Evolutionary conservation across 2,797 vertebrate species (phyloP).

Genomic region (Heliangelus exortis): DNA sequence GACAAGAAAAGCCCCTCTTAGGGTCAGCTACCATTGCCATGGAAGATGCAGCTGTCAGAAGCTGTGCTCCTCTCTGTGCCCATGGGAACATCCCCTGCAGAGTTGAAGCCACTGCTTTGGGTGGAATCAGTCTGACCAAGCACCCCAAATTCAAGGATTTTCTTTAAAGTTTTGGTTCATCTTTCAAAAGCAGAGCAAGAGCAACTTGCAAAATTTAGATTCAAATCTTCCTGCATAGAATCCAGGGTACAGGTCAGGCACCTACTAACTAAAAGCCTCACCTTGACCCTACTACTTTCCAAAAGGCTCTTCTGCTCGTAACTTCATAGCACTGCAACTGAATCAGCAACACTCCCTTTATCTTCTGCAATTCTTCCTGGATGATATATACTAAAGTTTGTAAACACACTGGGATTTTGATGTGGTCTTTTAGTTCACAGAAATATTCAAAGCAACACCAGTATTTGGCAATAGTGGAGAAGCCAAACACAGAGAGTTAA

Average conservation of each 20-base stretch:
- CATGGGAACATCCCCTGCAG: background rate
- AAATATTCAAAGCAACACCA: background rate
- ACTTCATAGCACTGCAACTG: background rate
- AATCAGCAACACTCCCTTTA: background rate
- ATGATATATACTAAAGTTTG: background rate
- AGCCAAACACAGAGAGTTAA: background rate
- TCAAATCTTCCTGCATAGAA: background rate
- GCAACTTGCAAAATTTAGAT: background rate
- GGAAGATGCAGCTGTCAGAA: background rate
- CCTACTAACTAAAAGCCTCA: background rate
- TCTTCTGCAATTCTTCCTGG: background rate
- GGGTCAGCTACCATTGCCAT: background rate
- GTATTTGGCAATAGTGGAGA: background rate
- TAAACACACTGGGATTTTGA: slow-evolving; percentile 4
- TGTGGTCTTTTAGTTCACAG: background rate
- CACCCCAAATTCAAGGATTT: background rate
- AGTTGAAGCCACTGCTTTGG: background rate
- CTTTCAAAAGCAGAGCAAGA: background rate
- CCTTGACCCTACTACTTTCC: background rate
- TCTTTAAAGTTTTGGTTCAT: background rate
- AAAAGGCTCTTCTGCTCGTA: background rate
- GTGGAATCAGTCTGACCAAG: background rate
- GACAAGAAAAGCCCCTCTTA: background rate
- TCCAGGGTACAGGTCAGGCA: background rate
- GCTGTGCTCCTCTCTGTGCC: background rate